Evolutionary conservation across 2,797 vertebrate species (phyloP), one percentile per base, ranked within the genome.

Genomic region (Xenentodon cancila): DNA sequence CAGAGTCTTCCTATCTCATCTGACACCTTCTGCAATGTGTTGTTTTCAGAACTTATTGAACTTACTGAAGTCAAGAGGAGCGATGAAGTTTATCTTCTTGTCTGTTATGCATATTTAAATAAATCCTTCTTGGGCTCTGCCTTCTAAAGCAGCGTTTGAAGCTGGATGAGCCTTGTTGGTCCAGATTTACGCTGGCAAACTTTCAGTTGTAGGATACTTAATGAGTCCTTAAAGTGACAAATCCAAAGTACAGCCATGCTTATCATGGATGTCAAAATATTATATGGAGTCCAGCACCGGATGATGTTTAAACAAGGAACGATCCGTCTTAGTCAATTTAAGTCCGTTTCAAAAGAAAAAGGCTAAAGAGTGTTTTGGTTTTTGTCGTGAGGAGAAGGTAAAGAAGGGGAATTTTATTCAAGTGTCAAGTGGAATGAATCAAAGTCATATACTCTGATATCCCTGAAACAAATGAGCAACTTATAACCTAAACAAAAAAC

Each of bases 371-470:
- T 47, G 2, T 51, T 55, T 27, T 57, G 2, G 32, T 15, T 11
- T 55, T 60, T 25, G 48, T 30, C 5, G 64, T 68, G 47, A 59
- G 46, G 3, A 44, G 34, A 66, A 71, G 37, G 46, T 56, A 59
- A 81, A 82, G 46, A 73, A 59, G 64, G 56, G 11, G 64, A 68
- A 27, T 47, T 59, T 49, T 51, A 58, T 62, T 58, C 47, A 58
- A 44, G 71, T 62, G 67, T 81, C 75, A 77, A 43, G 57, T n/a
- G 6, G 9, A 81, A 79, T 82, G 7, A 81, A 79, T 82, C 61
- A 71, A 53, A 61, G 43, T 53, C 19, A 60, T 17, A 3, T n/a
- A 58, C 40, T 62, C 49, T 72, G 67, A 72, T 16, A 45, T 59
- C 59, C 57, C 25, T 19, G 17, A 22, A 69, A 51, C 9, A 59